phyloP scores from a whole-genome alignment of 2,888 invertebrate genomes.

The Hydropsyche betteni region DNA sequence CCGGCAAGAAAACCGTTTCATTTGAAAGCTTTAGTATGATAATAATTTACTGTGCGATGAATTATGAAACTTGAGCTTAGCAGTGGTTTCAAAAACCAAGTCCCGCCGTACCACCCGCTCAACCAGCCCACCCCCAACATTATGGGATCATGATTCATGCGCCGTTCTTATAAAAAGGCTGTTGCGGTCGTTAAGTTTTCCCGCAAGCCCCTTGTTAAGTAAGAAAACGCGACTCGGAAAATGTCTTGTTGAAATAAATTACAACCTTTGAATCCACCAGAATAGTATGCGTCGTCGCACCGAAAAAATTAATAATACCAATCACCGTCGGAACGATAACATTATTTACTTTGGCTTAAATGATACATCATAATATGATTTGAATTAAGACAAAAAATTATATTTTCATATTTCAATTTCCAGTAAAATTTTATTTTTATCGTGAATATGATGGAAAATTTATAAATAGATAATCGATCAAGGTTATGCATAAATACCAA shows the following conservation, averaged over 20 bases:
- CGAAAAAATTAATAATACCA: too few relatives aligned
- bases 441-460: too few relatives aligned
- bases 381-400: too few relatives aligned
- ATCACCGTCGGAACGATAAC: too few relatives aligned
- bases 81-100: constrained; percentile 39
- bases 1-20: constrained; percentile 26
- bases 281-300: constrained; percentile 1
- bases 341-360: too few relatives aligned
- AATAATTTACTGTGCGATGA: constrained; percentile 46
- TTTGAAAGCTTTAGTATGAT: constrained; percentile 43
- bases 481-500: too few relatives aligned
- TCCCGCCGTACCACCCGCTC: background rate
- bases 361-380: too few relatives aligned
- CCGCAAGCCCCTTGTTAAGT: constrained; percentile 36
- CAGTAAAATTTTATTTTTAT: too few relatives aligned
- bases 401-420: too few relatives aligned
- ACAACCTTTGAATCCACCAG: constrained; percentile 18
- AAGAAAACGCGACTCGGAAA: constrained; percentile 37
- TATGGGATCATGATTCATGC: constrained; percentile 48
- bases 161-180: constrained; percentile 45
- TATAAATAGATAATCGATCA: too few relatives aligned
- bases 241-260: constrained; percentile 37
- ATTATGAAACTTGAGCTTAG: constrained; percentile 44
- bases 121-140: constrained; percentile 19
- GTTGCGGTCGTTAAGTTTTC: constrained; percentile 45